These are phyloP conservation scores for Heliconius cydno DNA, from an alignment of 2,888 invertebrate species.

Conservation along the genomic window DNA sequence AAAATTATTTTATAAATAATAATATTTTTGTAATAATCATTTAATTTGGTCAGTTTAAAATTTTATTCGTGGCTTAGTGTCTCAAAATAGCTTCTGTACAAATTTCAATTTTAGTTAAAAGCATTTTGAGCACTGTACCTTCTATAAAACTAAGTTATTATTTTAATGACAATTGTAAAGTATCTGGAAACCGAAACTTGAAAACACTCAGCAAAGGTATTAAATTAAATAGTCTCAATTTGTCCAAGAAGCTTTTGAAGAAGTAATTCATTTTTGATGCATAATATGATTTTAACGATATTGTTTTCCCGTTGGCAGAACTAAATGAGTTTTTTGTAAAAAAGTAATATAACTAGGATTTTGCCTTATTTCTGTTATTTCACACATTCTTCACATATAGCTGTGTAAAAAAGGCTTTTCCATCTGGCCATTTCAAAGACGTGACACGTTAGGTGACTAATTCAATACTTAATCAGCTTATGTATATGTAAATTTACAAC, in stretches of 20 bases:
- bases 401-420: not conserved
- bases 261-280: not conserved
- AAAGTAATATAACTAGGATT: not conserved
- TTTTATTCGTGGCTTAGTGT: not conserved
- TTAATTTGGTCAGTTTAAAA: not conserved
- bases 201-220: not conserved
- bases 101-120: not conserved
- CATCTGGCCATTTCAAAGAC: not conserved
- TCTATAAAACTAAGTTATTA: not conserved
- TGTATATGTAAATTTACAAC: not conserved
- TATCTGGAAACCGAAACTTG: not conserved
- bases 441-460: too few species aligned
- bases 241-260: constrained; percentile 10
- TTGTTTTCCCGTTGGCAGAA: not conserved
- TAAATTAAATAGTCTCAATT: not conserved
- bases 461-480: too few species aligned
- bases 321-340: not conserved
- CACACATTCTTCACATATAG: not conserved
- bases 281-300: not conserved
- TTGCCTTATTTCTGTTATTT: not conserved
- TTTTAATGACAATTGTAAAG: constrained; percentile 4
- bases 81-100: not conserved
- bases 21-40: not conserved
- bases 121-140: not conserved
- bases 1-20: not conserved